A percentile compares a stretch with the other conserved stretches of the same genome.
Evolutionary conservation across 1,140 invertebrate genomes (phyloP).

Genomic region (Brachionus manjavacas): DNA sequence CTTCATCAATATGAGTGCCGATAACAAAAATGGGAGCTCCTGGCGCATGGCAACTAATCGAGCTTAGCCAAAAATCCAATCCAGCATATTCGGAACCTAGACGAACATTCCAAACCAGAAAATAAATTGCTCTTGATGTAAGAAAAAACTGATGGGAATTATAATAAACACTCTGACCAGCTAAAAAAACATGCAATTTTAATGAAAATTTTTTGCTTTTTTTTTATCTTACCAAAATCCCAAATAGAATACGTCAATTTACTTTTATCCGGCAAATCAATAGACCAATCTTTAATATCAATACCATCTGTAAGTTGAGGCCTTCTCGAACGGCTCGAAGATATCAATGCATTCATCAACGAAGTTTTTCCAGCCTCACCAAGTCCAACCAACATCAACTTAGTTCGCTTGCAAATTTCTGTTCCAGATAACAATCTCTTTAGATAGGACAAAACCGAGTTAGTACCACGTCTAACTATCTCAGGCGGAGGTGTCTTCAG

Average conservation of each 20-base stretch:
- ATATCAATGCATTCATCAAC: conserved; percentile 44
- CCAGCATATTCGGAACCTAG: conserved; percentile 55
- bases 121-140: conserved; percentile 53
- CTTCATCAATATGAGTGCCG: conserved; percentile 55
- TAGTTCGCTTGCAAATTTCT: conserved; percentile 52
- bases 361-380: conserved; percentile 57
- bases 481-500: conserved; percentile 55
- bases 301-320: conserved; percentile 53
- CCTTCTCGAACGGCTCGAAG: conserved; percentile 32
- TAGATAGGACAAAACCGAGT: conserved; percentile 50
- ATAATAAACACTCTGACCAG: conserved; percentile 57
- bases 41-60: conserved; percentile 55
- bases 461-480: conserved; percentile 49
- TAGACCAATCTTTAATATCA: conserved; percentile 52
- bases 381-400: conserved; percentile 56
- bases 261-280: neutral
- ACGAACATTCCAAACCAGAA: conserved; percentile 55
- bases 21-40: conserved; percentile 54
- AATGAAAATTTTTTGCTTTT: neutral
- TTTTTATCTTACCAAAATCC: conserved; percentile 47
- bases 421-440: conserved; percentile 49
- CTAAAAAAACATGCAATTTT: conserved; percentile 46
- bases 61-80: conserved; percentile 56
- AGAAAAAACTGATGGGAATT: conserved; percentile 58
- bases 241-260: conserved; percentile 48